phyloP scores from a whole-genome alignment of 2,113 vertebrate species.

The Uria lomvia region DNA sequence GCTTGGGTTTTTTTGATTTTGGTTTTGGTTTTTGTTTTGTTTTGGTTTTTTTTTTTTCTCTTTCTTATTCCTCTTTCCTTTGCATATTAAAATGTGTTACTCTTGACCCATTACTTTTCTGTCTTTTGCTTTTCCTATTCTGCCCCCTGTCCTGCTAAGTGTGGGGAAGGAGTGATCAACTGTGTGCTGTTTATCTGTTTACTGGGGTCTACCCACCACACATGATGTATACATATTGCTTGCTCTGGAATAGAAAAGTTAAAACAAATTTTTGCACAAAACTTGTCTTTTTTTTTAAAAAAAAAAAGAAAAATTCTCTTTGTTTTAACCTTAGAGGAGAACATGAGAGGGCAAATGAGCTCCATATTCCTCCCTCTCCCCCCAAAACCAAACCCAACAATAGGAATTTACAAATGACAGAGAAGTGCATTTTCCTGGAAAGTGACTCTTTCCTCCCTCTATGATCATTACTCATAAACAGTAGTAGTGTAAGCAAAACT shows the following conservation, averaged over 20 bases:
- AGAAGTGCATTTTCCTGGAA: not conserved
- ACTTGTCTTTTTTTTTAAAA: not conserved
- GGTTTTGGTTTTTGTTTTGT: not conserved
- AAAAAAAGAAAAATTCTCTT: not conserved
- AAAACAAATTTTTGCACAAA: not conserved
- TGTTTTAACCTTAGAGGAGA: not conserved
- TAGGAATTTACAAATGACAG: not conserved
- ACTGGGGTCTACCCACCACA: not conserved
- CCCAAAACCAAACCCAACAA: accelerated
- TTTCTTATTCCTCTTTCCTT: not conserved
- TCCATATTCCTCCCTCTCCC: accelerated
- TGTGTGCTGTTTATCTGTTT: not conserved
- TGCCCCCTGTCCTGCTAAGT: not conserved
- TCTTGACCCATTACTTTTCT: not conserved
- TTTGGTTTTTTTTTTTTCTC: not conserved
- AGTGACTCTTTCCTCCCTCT: not conserved
- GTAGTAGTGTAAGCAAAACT: not conserved
- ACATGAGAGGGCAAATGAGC: not conserved
- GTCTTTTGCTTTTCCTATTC: not conserved
- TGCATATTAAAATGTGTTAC: not conserved
- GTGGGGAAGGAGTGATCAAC: accelerated
- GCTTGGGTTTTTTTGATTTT: not conserved
- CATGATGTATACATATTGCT: not conserved
- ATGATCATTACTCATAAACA: not conserved
- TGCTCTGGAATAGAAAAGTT: not conserved